These are phyloP conservation scores for Nettapus auritus DNA, from an alignment of 2,113 vertebrate species.

Conservation along the genomic window DNA sequence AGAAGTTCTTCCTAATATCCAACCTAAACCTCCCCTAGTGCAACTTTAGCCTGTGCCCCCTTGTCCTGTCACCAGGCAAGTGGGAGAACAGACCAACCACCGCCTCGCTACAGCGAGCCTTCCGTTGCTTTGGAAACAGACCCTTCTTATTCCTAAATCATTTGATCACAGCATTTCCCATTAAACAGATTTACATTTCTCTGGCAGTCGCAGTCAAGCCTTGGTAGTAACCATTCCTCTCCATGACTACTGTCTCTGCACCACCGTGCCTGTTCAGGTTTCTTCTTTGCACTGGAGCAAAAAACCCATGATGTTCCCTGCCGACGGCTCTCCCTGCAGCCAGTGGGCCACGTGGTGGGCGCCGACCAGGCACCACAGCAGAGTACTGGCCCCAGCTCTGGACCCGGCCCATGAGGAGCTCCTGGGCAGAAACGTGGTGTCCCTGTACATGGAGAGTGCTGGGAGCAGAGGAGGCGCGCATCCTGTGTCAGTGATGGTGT, in stretches of 20 bases:
- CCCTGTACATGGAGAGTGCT: background rate
- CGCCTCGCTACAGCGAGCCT: too few species aligned
- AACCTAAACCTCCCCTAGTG: too few species aligned
- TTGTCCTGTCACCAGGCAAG: too few species aligned
- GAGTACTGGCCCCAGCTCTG: too few species aligned
- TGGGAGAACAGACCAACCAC: too few species aligned
- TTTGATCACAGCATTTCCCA: background rate
- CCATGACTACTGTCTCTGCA: rapidly evolving
- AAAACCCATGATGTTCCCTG: background rate
- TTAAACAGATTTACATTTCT: background rate
- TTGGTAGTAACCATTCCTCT: background rate
- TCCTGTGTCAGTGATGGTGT: background rate
- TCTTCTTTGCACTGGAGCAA: background rate
- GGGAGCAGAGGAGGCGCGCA: rapidly evolving
- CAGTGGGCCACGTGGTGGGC: too few species aligned
- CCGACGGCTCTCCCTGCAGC: too few species aligned
- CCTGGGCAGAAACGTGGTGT: background rate
- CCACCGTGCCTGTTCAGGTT: background rate
- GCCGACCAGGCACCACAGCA: too few species aligned
- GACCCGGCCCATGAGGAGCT: too few species aligned
- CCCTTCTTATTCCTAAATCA: background rate
- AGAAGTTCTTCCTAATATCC: too few species aligned
- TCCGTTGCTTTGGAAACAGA: background rate
- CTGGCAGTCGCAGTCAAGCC: background rate
- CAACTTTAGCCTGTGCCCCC: too few species aligned